Conservation (phyloP, 2,888 invertebrate species). For the Gisinianus flammeolus region DNA sequence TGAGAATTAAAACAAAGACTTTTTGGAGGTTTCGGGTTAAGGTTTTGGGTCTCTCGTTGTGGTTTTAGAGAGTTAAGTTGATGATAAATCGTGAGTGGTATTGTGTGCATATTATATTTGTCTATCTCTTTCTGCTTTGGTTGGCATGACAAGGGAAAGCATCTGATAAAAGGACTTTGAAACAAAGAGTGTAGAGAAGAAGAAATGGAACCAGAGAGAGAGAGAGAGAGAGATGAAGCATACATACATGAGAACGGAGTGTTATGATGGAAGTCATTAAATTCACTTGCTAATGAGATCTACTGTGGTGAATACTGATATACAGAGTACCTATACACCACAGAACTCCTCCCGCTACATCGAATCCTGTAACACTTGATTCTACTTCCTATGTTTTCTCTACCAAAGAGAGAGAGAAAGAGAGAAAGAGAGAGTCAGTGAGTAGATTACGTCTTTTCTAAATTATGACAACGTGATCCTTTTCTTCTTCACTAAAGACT, state of each 20-base stretch:
- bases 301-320: slow-evolving; percentile 5
- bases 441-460: slow-evolving; percentile 29
- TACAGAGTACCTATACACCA: background rate
- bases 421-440: background rate
- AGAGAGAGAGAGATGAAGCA: slow-evolving; percentile 13
- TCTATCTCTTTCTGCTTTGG: slow-evolving; percentile 50
- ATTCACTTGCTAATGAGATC: slow-evolving; percentile 35
- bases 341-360: no score
- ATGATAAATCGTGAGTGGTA: slow-evolving; percentile 6
- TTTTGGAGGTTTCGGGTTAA: background rate
- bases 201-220: slow-evolving; percentile 2
- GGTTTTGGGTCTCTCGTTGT: background rate
- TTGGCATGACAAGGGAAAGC: slow-evolving; percentile 37
- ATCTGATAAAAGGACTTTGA: slow-evolving; percentile 39
- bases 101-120: slow-evolving; percentile 40
- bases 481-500: slow-evolving; percentile 19
- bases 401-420: background rate
- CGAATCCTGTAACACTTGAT: no score
- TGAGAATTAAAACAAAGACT: no score
- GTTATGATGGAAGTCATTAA: slow-evolving; percentile 35
- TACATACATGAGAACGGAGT: slow-evolving; percentile 22
- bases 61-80: background rate
- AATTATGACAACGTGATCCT: slow-evolving; percentile 38
- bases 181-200: slow-evolving; percentile 24
- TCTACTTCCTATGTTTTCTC: no score